phyloP scores from a whole-genome alignment of 2,888 invertebrate genomes.

The Orthonevra nobilis region DNA sequence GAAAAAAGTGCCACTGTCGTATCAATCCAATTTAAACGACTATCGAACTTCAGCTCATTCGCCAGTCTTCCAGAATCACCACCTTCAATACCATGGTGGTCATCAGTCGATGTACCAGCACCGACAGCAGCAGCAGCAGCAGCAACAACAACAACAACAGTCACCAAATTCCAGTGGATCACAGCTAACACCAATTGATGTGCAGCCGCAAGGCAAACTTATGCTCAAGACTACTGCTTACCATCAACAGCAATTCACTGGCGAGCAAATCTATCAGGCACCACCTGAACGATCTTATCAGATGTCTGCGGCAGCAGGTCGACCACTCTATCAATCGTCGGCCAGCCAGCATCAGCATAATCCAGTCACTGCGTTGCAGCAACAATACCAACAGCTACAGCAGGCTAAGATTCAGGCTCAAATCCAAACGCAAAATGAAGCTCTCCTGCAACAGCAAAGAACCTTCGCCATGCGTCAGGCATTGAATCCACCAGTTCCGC shows the following conservation, averaged over 20 bases:
- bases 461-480: constrained; percentile 84
- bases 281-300: constrained; percentile 83
- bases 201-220: constrained; percentile 77
- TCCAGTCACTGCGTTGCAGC: constrained; percentile 79
- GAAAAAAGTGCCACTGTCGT: constrained; percentile 81
- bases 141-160: constrained; percentile 62
- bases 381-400: constrained; percentile 84
- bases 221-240: constrained; percentile 77
- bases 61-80: constrained; percentile 77
- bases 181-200: constrained; percentile 76
- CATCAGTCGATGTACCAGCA: constrained; percentile 56
- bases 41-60: constrained; percentile 82
- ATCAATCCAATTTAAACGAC: constrained; percentile 79
- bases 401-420: constrained; percentile 85
- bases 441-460: constrained; percentile 84
- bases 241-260: constrained; percentile 82
- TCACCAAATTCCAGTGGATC: constrained; percentile 77
- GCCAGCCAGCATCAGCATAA: constrained; percentile 76
- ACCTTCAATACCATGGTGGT: constrained; percentile 70
- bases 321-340: constrained; percentile 62
- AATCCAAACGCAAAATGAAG: constrained; percentile 84
- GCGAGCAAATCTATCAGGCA: constrained; percentile 79
- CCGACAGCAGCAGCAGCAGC: constrained; percentile 53
- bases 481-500: constrained; percentile 83
- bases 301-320: constrained; percentile 75